Base-by-base conservation (phyloP, 2,113 vertebrate species). In the Campylorhamphus procurvoides region DNA sequence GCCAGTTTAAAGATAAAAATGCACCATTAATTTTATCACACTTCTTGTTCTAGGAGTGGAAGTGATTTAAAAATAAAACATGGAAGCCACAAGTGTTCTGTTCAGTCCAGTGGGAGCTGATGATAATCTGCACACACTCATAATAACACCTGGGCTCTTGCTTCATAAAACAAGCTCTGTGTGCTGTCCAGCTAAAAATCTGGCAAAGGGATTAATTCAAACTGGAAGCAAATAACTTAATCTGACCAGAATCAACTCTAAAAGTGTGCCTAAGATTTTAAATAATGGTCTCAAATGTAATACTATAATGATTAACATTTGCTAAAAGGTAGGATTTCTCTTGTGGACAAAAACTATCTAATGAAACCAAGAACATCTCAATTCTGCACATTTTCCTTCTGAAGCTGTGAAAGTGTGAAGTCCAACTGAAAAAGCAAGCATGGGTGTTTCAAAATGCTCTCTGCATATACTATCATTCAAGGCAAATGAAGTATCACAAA, bases 131-230 rank as follows among this genome's bases (percentile, higher is more conserved):
- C 56, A 79, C n/a, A 77, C 25, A 46, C 60, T 92, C 85, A 33
- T 49, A 94, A 78, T 29, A 94, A 80, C 94, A 97, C 94, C 94
- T 97, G 97, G 87, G 63, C 59, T 95, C 83, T 93, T 91, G 73
- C 80, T 93, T 93, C 80, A 96, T 77, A 88, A 88, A 92, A 86
- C 52, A 85, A 82, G 76, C 85, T 90, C 73, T 96, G 86, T 92
- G 47, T 85, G 73, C 91, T 90, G 60, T 80, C 74, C 89, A 97
- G 83, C 64, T 91, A 56, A 84, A 93, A 92, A 85, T 53, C 80
- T 95, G 90, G 93, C 85, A 93, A 74, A 89, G 89, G 22, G 47
- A 80, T 69, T 53, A 87, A 87, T 53, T 89, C 53, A 53, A 90
- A 87, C 19, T 90, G 90, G 58, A 95, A 93, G 58, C 53, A 94